A percentile compares a stretch with the other conserved stretches of the same genome.
These are phyloP conservation scores for Hymenochirus boettgeri DNA, from an alignment of 2,113 vertebrate species.

Conservation along the genomic window DNA sequence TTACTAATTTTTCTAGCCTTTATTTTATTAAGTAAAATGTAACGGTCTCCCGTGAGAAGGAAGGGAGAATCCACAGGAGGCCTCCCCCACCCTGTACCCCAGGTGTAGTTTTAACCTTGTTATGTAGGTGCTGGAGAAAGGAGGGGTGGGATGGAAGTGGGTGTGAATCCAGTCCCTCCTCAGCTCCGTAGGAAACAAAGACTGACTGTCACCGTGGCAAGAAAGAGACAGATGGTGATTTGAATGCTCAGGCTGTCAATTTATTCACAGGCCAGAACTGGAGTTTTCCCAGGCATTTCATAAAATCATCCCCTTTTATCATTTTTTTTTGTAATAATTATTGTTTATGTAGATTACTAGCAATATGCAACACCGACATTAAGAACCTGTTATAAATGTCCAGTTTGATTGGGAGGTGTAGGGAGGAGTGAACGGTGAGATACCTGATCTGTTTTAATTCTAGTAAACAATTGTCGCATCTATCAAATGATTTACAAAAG, in stretches of 20 bases:
- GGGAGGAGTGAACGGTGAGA: too few species aligned
- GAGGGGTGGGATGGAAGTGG: slow-evolving; percentile 20
- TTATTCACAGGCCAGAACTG: slow-evolving; percentile 32
- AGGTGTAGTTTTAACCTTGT: slow-evolving; percentile 42
- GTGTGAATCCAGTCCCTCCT: slow-evolving; percentile 26
- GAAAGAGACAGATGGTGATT: slow-evolving; percentile 34
- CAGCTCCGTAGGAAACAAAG: slow-evolving; percentile 22
- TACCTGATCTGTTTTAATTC: too few species aligned
- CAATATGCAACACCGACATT: too few species aligned
- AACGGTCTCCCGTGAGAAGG: background rate
- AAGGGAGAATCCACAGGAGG: background rate
- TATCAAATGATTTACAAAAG: too few species aligned
- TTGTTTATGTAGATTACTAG: slow-evolving; percentile 21
- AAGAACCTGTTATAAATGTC: too few species aligned
- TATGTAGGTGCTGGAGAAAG: slow-evolving; percentile 33
- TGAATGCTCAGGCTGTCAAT: slow-evolving; percentile 39
- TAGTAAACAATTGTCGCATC: too few species aligned
- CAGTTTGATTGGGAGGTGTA: too few species aligned
- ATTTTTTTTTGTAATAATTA: slow-evolving; percentile 25
- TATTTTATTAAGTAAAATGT: background rate
- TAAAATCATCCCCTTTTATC: slow-evolving; percentile 27
- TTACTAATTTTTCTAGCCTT: background rate
- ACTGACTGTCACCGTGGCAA: slow-evolving; percentile 32
- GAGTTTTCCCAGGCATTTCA: slow-evolving; percentile 38
- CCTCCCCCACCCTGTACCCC: slow-evolving; percentile 27